Percentiles rank a stretch among this genome's conserved stretches.
phyloP scores from a whole-genome alignment of 2,888 invertebrate species.

The Frankliniella intonsa region DNA sequence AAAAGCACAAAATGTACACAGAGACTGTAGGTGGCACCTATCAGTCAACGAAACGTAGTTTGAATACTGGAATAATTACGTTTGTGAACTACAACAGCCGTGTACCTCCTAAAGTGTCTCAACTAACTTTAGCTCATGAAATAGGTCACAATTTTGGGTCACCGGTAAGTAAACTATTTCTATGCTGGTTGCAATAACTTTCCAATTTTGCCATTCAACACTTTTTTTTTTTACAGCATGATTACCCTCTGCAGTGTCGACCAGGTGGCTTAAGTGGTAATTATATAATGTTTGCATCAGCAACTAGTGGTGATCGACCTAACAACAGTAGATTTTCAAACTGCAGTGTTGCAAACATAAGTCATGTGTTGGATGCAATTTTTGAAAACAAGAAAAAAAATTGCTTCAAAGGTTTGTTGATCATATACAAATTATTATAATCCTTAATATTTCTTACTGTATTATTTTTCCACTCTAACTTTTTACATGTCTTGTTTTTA shows the following conservation, averaged over 20 bases:
- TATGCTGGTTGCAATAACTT: background rate
- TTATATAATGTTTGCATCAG: conserved; percentile 99
- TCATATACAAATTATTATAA: conserved; percentile 1
- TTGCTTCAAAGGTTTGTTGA: conserved; percentile 71
- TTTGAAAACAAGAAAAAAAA: conserved; percentile 86
- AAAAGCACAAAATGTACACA: conserved; percentile 94
- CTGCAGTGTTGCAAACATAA: conserved; percentile 93
- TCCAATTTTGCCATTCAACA: background rate
- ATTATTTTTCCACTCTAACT: background rate
- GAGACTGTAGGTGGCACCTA: conserved; percentile 93
- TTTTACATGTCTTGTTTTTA: conserved; percentile 38
- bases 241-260: conserved; percentile 84
- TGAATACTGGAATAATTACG: conserved; percentile 98
- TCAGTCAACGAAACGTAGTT: conserved; percentile 86
- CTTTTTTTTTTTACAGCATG: conserved; percentile 63
- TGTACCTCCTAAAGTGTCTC: conserved; percentile 96
- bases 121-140: conserved; percentile 96
- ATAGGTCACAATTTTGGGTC: conserved; percentile 99
- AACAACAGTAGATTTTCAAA: conserved; percentile 97
- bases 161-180: conserved; percentile 61
- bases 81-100: conserved; percentile 97
- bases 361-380: conserved; percentile 87
- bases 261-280: conserved; percentile 91
- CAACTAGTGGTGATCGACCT: conserved; percentile 94
- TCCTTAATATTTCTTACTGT: background rate